A percentile compares a stretch with the other conserved stretches of the same genome.
These are phyloP conservation scores for Thunnus thynnus DNA, from an alignment of 2,113 vertebrate species.

Conservation along the genomic window DNA sequence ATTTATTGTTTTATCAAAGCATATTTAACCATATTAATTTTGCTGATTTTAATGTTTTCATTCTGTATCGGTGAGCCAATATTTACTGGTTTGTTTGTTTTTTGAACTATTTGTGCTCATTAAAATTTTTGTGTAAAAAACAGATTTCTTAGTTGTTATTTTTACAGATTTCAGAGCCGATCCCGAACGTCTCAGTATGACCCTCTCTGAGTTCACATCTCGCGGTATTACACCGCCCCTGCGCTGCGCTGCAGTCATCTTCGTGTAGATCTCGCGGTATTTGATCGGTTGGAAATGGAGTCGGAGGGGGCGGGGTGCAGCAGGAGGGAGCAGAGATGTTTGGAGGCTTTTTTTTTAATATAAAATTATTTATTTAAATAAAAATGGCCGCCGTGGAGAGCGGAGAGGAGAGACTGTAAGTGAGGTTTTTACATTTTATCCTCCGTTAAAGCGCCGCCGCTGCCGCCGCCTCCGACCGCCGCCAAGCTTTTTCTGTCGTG, in stretches of 20 bases:
- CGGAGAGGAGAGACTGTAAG: conserved; percentile 89
- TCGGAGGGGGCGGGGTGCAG: conserved; percentile 81
- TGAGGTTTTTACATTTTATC: conserved; percentile 76
- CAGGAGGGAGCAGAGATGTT: conserved; percentile 84
- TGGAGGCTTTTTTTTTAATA: conserved; percentile 84
- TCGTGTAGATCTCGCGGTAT: conserved; percentile 79
- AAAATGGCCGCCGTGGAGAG: conserved; percentile 90
- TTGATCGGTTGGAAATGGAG: conserved; percentile 67
- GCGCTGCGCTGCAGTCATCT: neutral
- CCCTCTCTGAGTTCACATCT: conserved; percentile 42
- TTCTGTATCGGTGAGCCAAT: too few relatives aligned
- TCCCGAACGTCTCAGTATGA: conserved; percentile 28
- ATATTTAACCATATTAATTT: too few relatives aligned
- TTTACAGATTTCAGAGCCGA: neutral
- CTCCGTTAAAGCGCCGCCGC: conserved; percentile 54
- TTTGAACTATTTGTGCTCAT: too few relatives aligned
- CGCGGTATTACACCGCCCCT: conserved; percentile 63
- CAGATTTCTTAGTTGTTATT: neutral
- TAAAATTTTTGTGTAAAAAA: too few relatives aligned
- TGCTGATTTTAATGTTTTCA: too few relatives aligned
- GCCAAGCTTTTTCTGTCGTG: conserved; percentile 56
- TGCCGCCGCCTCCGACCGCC: conserved; percentile 25
- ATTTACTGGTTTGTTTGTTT: too few relatives aligned
- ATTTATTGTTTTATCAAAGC: too few relatives aligned
- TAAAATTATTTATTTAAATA: conserved; percentile 91